A percentile compares a stretch with the other conserved stretches of the same genome.
Evolutionary conservation across 2,888 invertebrate genomes (phyloP).

Genomic region (Melanchra persicariae): DNA sequence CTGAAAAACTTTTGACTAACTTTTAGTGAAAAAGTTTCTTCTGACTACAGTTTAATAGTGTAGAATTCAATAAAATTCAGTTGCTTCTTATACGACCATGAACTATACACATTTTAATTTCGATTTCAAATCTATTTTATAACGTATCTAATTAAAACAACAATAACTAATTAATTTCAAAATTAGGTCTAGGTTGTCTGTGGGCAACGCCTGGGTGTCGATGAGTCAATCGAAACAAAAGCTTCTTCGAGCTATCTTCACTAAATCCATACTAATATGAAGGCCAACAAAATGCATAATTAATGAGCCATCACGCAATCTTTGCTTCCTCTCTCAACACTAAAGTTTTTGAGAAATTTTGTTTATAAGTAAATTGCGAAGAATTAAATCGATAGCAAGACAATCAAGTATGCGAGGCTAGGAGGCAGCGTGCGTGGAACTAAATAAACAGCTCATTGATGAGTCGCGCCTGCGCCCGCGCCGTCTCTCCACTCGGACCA

Average conservation of each 20-base stretch:
- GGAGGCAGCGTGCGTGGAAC: neutral
- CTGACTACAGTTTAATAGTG: neutral
- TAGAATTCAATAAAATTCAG: neutral
- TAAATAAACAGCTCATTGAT: slow-evolving; percentile 28
- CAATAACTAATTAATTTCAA: slow-evolving; percentile 52
- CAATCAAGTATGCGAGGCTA: slow-evolving; percentile 5
- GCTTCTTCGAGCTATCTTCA: slow-evolving; percentile 45
- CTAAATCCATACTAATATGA: slow-evolving; percentile 52
- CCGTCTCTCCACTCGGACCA: slow-evolving; percentile 6
- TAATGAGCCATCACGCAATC: slow-evolving; percentile 51
- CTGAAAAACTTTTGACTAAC: neutral
- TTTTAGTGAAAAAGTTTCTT: too few species aligned
- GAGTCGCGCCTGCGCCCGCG: slow-evolving; percentile 14
- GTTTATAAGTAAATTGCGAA: neutral
- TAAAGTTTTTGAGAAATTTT: slow-evolving; percentile 15
- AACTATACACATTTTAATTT: slow-evolving; percentile 17
- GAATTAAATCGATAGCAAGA: neutral
- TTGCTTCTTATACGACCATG: neutral
- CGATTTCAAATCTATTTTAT: slow-evolving; percentile 25
- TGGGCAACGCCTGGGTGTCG: slow-evolving; percentile 53
- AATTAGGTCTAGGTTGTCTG: slow-evolving; percentile 59
- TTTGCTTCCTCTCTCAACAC: slow-evolving; percentile 34
- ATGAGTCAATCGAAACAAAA: slow-evolving; percentile 64
- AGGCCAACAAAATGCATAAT: slow-evolving; percentile 52
- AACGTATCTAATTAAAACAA: slow-evolving; percentile 38